Conservation (phyloP, 2,797 vertebrate species). For the Pygocentrus nattereri region DNA sequence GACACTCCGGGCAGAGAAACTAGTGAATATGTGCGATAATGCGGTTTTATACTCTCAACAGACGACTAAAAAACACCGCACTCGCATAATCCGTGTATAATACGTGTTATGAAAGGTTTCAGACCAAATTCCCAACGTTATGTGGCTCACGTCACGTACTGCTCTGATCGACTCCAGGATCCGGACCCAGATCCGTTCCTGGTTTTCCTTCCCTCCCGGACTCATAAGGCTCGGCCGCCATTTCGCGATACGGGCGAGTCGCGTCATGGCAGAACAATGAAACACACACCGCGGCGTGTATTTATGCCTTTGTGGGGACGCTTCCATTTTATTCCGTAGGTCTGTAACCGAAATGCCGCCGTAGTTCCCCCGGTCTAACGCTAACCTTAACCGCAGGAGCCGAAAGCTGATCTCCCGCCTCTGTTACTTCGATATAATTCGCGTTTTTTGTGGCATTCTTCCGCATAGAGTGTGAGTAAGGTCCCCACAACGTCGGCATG, state of each 20-base stretch:
- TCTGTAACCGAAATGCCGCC: background rate
- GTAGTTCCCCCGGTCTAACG: background rate
- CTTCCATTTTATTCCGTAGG: background rate
- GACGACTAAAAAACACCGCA: background rate
- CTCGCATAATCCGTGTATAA: background rate
- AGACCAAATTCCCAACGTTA: background rate
- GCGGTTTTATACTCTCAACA: background rate
- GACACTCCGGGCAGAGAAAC: too few species aligned
- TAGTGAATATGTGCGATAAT: background rate
- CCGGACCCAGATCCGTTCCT: conserved; percentile 40
- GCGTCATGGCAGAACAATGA: conserved; percentile 66
- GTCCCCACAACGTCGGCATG: background rate
- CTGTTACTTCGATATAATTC: background rate
- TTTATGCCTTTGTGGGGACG: background rate
- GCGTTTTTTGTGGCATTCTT: background rate
- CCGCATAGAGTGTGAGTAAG: too few species aligned
- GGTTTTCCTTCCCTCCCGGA: conserved; percentile 41
- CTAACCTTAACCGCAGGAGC: background rate
- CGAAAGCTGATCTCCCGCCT: background rate
- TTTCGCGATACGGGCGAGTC: conserved; percentile 61
- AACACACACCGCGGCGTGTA: background rate
- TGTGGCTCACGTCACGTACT: background rate
- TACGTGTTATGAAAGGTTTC: background rate
- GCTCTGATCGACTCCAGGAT: conserved; percentile 13
- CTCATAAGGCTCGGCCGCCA: conserved; percentile 61